phyloP scores from a whole-genome alignment of 2,888 invertebrate species.

The Apamea anceps region DNA sequence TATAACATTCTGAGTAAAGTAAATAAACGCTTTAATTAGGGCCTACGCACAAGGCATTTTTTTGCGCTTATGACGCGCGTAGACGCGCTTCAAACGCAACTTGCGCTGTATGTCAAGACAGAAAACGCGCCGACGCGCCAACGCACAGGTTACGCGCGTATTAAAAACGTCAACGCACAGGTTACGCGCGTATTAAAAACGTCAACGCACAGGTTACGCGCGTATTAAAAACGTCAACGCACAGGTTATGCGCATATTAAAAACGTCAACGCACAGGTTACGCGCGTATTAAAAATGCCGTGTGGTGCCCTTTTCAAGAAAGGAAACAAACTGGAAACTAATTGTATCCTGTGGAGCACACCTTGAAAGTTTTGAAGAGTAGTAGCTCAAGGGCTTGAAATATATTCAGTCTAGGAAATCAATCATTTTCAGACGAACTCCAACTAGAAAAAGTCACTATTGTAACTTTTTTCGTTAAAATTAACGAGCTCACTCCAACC shows the following conservation, averaged over 20 bases:
- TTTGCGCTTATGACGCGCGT: not conserved
- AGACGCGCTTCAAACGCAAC: not conserved
- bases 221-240: no score
- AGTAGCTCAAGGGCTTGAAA: not conserved
- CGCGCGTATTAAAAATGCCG: not conserved
- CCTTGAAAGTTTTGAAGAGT: not conserved
- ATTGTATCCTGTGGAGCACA: no score
- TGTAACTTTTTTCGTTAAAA: conserved; percentile 16
- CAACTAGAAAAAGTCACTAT: conserved; percentile 3
- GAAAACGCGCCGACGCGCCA: not conserved
- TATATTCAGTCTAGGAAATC: not conserved
- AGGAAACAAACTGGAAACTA: not conserved
- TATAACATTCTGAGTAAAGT: not conserved
- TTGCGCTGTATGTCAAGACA: not conserved
- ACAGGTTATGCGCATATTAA: no score
- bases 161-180: no score
- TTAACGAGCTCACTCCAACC: not conserved
- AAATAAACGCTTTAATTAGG: not conserved
- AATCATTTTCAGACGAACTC: conserved; percentile 15
- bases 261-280: not conserved
- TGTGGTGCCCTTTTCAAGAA: not conserved
- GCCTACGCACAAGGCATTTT: not conserved
- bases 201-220: no score
- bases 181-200: no score
- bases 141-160: no score